Base-by-base conservation (phyloP, 1,140 invertebrate species). In the Megalonaias nervosa region DNA sequence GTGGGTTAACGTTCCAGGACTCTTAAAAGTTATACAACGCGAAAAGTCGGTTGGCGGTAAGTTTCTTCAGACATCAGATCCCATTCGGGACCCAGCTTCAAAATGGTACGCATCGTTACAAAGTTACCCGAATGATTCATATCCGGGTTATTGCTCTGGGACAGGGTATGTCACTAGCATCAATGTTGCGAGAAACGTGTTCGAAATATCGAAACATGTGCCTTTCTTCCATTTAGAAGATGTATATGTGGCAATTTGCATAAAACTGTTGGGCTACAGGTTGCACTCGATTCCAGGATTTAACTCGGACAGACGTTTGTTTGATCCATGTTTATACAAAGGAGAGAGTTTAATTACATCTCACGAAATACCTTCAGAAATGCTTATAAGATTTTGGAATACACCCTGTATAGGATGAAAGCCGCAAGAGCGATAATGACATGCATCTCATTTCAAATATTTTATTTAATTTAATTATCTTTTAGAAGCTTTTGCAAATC, bases 111-210 rank as follows among this genome's bases (percentile, higher is more conserved):
- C 66, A 19, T 77, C 75, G 13, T 69, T 81, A 1, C 74, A 85
- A 38, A 86, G 86, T 64, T 92, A 90, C 84, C 85, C 83, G 3
- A 81, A 77, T 14, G 72, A 83, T 17, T 73, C 78, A 15, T 92
- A 91, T 83, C 91, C 91, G 11, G 71, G 79, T 14, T 92, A 90
- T 75, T 92, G 91, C 85, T 82, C 88, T 6, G 91, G 91, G 12
- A 90, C 90, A 68, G 87, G 84, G 16, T 89, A 91, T 66, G 78
- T 92, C 3, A 88, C 90, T 70, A 88, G 89, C 57, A 83, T 81
- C 12, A 81, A 88, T 71, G 84, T 91, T 61, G 88, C 89, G 0
- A 82, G 73, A 59, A 69, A 82, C 26, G 69, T 92, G 14, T 84
- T 86, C 21, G 67, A 75, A 31, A 77, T 82, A 23, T 86, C 89